Percentiles rank a stretch among this genome's conserved stretches.
Conservation (phyloP, 2,888 invertebrate species). For the Philereme transversata region DNA sequence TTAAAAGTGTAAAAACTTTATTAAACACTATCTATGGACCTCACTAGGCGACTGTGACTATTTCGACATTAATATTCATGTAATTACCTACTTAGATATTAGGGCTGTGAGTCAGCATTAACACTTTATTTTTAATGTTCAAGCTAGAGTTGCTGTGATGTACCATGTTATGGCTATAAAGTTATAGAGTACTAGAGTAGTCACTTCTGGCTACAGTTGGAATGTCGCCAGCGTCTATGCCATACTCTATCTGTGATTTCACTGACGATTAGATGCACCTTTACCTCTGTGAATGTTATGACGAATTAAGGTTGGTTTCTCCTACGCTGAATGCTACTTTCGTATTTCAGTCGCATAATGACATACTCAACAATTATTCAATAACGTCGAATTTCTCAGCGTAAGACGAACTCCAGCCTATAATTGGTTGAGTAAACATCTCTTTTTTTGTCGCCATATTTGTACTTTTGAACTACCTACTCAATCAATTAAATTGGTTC, state of each 20-base stretch:
- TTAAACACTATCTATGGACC: background rate
- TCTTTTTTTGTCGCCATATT: too few relatives aligned
- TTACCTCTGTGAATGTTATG: slow-evolving; percentile 41
- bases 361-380: too few relatives aligned
- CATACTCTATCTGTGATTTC: slow-evolving; percentile 74
- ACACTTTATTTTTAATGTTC: slow-evolving; percentile 78
- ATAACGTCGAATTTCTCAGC: too few relatives aligned
- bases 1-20: too few relatives aligned
- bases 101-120: slow-evolving; percentile 80
- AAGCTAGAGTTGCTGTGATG: slow-evolving; percentile 84
- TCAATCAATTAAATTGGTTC: slow-evolving; percentile 38
- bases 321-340: too few relatives aligned
- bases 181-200: slow-evolving; percentile 72
- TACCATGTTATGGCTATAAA: slow-evolving; percentile 76
- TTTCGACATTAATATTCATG: slow-evolving; percentile 52
- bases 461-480: slow-evolving; percentile 19
- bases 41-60: slow-evolving; percentile 31
- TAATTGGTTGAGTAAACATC: too few relatives aligned
- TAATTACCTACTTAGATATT: slow-evolving; percentile 71
- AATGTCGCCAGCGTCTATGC: slow-evolving; percentile 54
- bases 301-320: slow-evolving; percentile 7
- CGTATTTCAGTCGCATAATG: too few relatives aligned
- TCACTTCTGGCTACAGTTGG: slow-evolving; percentile 64
- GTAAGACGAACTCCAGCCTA: too few relatives aligned
- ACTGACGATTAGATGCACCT: slow-evolving; percentile 61